These are phyloP conservation scores for Liopterus haemorrhoidalis DNA, from an alignment of 2,888 invertebrate species.

Conservation along the genomic window DNA sequence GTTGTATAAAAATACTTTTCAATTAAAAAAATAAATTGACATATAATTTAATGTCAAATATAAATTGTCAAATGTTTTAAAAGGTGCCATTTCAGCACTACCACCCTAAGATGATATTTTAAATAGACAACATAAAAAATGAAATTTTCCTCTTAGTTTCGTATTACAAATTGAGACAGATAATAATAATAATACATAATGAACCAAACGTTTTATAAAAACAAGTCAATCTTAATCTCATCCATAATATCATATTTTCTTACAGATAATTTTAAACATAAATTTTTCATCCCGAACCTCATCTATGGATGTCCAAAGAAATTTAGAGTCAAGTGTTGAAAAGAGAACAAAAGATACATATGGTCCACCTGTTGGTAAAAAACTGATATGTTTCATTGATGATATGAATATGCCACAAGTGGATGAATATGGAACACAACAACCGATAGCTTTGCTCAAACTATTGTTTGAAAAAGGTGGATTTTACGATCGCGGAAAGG, in stretches of 20 bases:
- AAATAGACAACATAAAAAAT: no score
- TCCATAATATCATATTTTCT: conserved; percentile 27
- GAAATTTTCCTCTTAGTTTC: no score
- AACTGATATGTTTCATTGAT: conserved; percentile 83
- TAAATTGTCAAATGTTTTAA: no score
- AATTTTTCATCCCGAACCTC: conserved; percentile 91
- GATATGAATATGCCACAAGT: conserved; percentile 93
- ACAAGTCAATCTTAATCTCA: background rate
- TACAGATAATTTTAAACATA: conserved; percentile 70
- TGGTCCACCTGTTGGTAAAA: conserved; percentile 86
- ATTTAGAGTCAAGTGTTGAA: conserved; percentile 80
- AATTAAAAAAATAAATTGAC: no score
- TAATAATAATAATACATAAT: background rate
- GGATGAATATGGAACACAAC: conserved; percentile 86
- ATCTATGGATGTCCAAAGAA: conserved; percentile 83
- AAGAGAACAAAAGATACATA: conserved; percentile 85
- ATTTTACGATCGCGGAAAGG: conserved; percentile 82
- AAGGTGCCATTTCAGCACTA: no score
- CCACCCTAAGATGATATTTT: no score
- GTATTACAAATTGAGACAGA: no score
- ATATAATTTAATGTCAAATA: no score
- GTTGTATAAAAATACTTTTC: no score
- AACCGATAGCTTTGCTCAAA: conserved; percentile 88
- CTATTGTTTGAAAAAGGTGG: conserved; percentile 83
- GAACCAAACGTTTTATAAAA: background rate